Base-by-base conservation (phyloP, 2,888 invertebrate species). In the Adela reaumurella region DNA sequence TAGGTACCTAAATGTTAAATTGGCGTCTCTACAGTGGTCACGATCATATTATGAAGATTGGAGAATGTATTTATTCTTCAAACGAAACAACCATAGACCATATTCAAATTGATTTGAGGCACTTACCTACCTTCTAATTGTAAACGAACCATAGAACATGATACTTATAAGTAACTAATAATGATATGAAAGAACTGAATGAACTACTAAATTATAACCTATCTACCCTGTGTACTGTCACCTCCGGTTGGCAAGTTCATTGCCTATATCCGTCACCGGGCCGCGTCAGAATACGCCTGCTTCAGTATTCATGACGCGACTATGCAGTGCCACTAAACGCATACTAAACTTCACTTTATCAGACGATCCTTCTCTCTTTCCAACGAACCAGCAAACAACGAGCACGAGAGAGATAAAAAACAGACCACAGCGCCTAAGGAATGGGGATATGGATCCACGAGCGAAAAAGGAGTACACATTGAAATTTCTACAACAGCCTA, bases 361-460 rank as follows among this genome's bases (percentile, higher is more conserved):
- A 14, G 14, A 3, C 35, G 6, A 11, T 14, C 11, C 14, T 3
- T 14, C 6, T 35, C 35, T 14, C 35, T 35, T 35, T 11, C 35
- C 14, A 35, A 4, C 35, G 4, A 2, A 29, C 35, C 11, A 16
- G 48, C 47, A 6, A 28, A 1, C 47, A 51, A 54, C 54, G 50
- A 3, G 60, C 42, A 45, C 46, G 60, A 70, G 47, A 60, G 59
- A 56, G 65, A 72, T 58, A 58, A 50, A 59, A 54, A 70, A 65
- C 59, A 63, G 68, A 73, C 70, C 70, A 70, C 56, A 56, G 55
- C 58, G 63, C 63, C n/a, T 14, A 58, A 55, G 58, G 58, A 74
- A 70, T 66, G 74, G 71, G 71, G 74, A 74, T 70, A 74, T 62
- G 70, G 74, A 76, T 77, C 76, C 77, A 77, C 72, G 68, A 72